Base-by-base conservation (phyloP, 2,113 vertebrate genomes). In the Macrotus californicus region DNA sequence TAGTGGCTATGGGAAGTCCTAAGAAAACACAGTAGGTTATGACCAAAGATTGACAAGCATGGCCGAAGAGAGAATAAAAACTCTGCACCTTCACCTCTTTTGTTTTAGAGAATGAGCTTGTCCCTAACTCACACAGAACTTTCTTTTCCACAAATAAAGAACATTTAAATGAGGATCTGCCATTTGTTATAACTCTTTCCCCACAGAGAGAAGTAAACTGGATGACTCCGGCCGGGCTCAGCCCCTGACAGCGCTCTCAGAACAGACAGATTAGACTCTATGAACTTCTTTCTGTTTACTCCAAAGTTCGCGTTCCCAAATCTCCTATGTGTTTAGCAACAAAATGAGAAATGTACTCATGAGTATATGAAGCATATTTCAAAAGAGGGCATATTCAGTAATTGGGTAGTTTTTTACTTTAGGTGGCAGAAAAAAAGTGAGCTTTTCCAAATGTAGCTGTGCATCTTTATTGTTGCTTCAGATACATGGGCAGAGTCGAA, bases 71-170 rank as follows among this genome's bases (percentile, higher is more conserved):
- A 81, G 41, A 79, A 70, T 83, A 26, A n/a, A 48, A 79, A 34
- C 6, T 67, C n/a, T 67, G 26, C 2, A 85, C 12, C 15, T 87
- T 94, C 9, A 59, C 31, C 22, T 88, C 46, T 36, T 87, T 91
- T 61, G 15, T 87, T 91, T 59, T 15, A 61, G 31, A 92, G 13
- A 83, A 93, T 31, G 21, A 95, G 8, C 46, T 69, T 75, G 39
- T 75, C 41, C 24, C 67, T 39, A 34, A 86, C 4, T 70, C 43
- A 93, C n/a, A 54, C 4, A 43, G 29, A 90, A 6, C 54, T 34
- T 56, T 15, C 76, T 72, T 61, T 24, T 59, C 87, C 36, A 91
- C 31, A 70, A 56, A 81, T 1, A 72, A 94, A 66, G 46, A 64
- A 1, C 34, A 36, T 80, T 80, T n/a, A 29, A 94, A 75, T 9